Evolutionary conservation across 2,888 invertebrate genomes (phyloP), one percentile per base, ranked within the genome.

Genomic region (Drepanosiphum platanoidis): DNA sequence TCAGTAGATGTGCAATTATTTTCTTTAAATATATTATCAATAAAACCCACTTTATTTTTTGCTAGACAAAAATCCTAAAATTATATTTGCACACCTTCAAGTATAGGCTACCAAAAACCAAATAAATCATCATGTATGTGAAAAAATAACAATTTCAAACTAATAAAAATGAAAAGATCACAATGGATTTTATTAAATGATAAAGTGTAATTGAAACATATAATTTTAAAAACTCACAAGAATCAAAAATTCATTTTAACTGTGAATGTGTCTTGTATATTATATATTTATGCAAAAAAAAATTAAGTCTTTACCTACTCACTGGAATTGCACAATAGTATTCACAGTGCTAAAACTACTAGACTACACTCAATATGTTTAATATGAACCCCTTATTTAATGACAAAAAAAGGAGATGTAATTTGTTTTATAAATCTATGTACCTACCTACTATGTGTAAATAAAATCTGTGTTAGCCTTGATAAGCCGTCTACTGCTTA

Each of bases 401-500:
- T 52, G 52, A 52, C 32, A 39, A 66, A 32, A 68, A 70, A 70
- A n/a, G n/a, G n/a, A n/a, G n/a, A 52, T 70, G 8, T n/a, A 68
- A 80, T 80, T 80, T 58, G 27, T 52, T 70, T 39, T 9, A 61
- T 82, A 82, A 72, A 82, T 42, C 32, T 66, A 70, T n/a, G 22
- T 64, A 18, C 3, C 3, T 22, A 58, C 58, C 58, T 46, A 36
- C 34, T 36, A 80, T 0, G 61, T n/a, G 61, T 15, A 82, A 71
- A 82, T 82, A 82, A 82, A 82, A 82, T 61, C 7, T 32, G 13
- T 72, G 13, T 72, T 52, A 72, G 72, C 72, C 71, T 82, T 72
- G 81, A 82, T 82, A 82, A 82, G 81, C 46, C n/a, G 18, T n/a
- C n/a, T n/a, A 70, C 64, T 46, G 46, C 64, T 82, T 72, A 64